Evolutionary conservation across 2,113 vertebrate genomes (phyloP), one percentile per base, ranked within the genome.

Genomic region (Falcunculus frontatus): DNA sequence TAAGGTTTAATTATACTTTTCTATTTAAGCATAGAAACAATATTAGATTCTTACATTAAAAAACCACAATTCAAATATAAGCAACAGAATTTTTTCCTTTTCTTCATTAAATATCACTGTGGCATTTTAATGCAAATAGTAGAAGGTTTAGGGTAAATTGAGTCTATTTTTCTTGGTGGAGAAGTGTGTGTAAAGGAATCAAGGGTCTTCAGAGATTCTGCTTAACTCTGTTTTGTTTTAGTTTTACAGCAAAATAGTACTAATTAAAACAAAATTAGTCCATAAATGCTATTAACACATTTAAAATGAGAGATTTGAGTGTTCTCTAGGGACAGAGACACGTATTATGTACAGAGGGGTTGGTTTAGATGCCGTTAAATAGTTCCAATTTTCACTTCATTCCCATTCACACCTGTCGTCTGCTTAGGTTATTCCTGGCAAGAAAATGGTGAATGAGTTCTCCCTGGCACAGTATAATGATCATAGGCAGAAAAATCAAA

Each of bases 361-460:
- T 86, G 39, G 72, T 86, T 89, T 84, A 89, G 64, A 74, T 93
- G 59, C 68, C 70, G 47, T 86, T 90, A 92, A 92, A 86, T n/a
- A 57, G 35, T 72, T 87, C 50, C 33, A 77, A 37, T 90, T 95
- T 90, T 90, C 75, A 90, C 46, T 70, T 83, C 33, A 83, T 88
- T 83, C 25, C 33, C 39, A 78, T 84, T 90, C 79, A 89, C 83
- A 80, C 76, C 44, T 85, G 53, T 73, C 0, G 1, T 32, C 26
- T 8, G 2, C 65, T 78, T 60, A 64, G 69, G 72, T 63, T 82
- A 79, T 79, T 91, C 57, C 84, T 93, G 53, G 77, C 57, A 77
- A 4, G 11, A 14, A 55, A 85, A 67, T 7, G 4, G 41, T 49
- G 39, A 90, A 74, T 35, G 33, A 55, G 7, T 50, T 87, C 56